Evolutionary conservation across 2,888 invertebrate species (phyloP), one percentile per base, ranked within the genome.

Genomic region (Pollenia labialis): DNA sequence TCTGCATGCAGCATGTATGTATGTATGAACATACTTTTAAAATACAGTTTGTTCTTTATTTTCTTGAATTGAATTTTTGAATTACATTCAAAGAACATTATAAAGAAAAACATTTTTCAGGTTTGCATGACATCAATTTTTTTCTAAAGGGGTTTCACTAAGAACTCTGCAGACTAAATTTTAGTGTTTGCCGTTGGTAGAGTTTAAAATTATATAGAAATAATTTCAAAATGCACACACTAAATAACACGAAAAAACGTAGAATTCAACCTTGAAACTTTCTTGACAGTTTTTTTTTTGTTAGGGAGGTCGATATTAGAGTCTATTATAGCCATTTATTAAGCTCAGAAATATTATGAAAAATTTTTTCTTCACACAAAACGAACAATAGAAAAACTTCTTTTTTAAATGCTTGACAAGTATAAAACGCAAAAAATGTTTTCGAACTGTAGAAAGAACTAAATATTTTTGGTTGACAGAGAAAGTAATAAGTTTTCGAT

Each of bases 331-430:
- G 48, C 68, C 56, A 50, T 48, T 32, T 79, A 56, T 44, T 58
- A 8, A 42, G n/a, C 12, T 60, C 8, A 68, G 32, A 40, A 69
- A 40, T 79, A 6, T 32, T 32, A 60, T 68, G 32, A 69, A 16
- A 6, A 12, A 18, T 6, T 46, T 64, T 46, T 46, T 9, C 2
- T 14, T 58, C 18, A 8, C 32, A 46, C 10, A 23, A 66, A 32
- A 18, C 54, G 23, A 68, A 68, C 58, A 79, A 79, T 23, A n/a
- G 72, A 58, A 48, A 69, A 79, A 69, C 76, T 76, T 64, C 10
- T 14, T 64, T 66, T 48, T 42, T n/a, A 32, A 44, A 69, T 44
- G 42, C 23, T 60, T 60, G 79, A 44, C 50, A 69, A 60, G 46
- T 60, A 44, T 56, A 50, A 32, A 69, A 42, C 40, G 44, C 11